Evolutionary conservation across 2,888 invertebrate species (phyloP), one percentile per base, ranked within the genome.

Genomic region (Zaprionus obscuricornis): DNA sequence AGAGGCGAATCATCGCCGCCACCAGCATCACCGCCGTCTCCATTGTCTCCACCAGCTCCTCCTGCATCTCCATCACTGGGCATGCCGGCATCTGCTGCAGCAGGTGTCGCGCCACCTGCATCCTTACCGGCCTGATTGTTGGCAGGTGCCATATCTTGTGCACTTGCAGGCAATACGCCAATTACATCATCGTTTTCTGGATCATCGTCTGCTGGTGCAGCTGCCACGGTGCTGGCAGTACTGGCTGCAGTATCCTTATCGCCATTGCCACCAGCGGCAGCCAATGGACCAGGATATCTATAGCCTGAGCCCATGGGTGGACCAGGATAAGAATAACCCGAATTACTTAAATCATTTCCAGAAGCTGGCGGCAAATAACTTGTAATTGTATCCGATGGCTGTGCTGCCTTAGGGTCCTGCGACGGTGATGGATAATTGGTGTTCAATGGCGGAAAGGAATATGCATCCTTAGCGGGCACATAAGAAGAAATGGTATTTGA

Each of bases 341-440:
- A 55, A 29, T 47, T 69, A 18, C 62, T 74, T 7, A 69, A 54
- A 1, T 83, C 77, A 2, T 47, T 55, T 13, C 90, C 90, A 0
- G 89, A 88, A 2, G 90, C 75, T 20, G 89, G 88, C 3, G 89
- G 85, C 16, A 88, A 65, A 58, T 90, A 90, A 56, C 90, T 90
- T 1, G 81, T 85, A 2, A 88, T 66, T 1, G 75, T 75, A 34
- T 83, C 82, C 3, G 86, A 83, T 1, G 87, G 79, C 40, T 77
- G 49, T 0, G 74, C 71, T 1, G 83, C 70, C 39, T 85, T 86
- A 1, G 75, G 73, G 33, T 87, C 87, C 18, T 89, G 74, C 7
- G 81, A 56, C 0, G 88, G 87, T 4, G 84, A 69, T 0, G 89
- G 87, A 64, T 90, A 90, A n/a, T 86, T 86, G 1, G 87, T 71